Evolutionary conservation across 1,140 invertebrate species (phyloP).

Genomic region (Temnothorax curvispinosus): DNA sequence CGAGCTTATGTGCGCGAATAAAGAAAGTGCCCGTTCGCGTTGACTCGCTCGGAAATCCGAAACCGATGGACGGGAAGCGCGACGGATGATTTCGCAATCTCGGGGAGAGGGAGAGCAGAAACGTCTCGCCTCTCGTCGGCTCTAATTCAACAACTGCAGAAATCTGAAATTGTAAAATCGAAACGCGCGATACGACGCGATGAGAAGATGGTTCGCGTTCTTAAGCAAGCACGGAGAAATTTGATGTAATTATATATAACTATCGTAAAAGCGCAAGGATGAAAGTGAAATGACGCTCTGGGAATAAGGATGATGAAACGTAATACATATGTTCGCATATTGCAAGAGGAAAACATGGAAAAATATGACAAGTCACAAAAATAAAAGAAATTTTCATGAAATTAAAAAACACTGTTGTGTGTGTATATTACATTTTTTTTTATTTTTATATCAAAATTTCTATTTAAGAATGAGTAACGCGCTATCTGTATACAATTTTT

Average conservation of each 20-base stretch:
- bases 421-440: neutral
- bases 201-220: neutral
- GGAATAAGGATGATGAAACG: neutral
- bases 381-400: neutral
- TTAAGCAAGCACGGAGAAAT: neutral
- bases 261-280: neutral
- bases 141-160: slow-evolving; percentile 19
- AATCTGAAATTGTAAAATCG: neutral
- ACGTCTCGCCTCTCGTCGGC: slow-evolving; percentile 20
- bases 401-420: neutral
- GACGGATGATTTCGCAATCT: slow-evolving; percentile 53
- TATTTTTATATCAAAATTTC: neutral
- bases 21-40: slow-evolving; percentile 64
- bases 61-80: slow-evolving; percentile 46
- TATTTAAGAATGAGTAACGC: neutral
- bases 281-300: neutral
- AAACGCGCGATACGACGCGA: neutral
- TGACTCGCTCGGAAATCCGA: slow-evolving; percentile 58
- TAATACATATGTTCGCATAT: neutral
- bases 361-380: neutral
- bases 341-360: neutral
- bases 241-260: neutral
- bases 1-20: slow-evolving; percentile 31
- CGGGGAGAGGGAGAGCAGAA: slow-evolving; percentile 10
- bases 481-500: too few species aligned